Conservation (phyloP, 2,888 invertebrate species). For the Melanostoma scalare region DNA sequence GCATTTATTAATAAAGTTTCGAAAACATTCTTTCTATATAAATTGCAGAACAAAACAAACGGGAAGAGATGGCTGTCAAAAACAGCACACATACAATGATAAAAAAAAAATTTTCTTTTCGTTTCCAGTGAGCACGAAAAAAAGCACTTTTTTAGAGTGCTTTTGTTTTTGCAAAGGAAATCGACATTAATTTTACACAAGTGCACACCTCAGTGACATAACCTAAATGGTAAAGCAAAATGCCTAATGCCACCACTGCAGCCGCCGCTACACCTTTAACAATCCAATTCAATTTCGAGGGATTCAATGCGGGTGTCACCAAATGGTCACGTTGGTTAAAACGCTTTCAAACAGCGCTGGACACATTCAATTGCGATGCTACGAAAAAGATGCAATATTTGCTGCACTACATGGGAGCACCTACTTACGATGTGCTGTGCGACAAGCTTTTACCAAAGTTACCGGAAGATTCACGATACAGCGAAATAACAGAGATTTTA, state of each 20-base stretch:
- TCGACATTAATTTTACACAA: background rate
- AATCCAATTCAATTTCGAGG: constrained; percentile 2
- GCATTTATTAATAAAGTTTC: no score
- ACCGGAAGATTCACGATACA: constrained; percentile 7
- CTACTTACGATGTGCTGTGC: constrained; percentile 14
- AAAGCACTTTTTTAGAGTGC: no score
- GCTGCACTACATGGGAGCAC: constrained; percentile 10
- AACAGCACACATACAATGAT: no score
- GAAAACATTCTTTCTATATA: no score
- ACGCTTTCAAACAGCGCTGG: constrained; percentile 1
- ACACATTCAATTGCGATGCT: constrained; percentile 5
- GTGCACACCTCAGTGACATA: background rate
- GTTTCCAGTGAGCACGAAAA: no score
- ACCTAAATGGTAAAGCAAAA: no score
- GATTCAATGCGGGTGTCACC: background rate
- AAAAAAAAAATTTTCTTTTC: no score
- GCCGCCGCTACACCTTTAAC: no score
- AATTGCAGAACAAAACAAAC: no score
- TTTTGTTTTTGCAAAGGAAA: no score
- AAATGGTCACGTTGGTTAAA: background rate
- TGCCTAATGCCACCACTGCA: no score
- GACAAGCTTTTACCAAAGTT: background rate
- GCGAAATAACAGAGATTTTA: constrained; percentile 1
- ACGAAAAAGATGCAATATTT: constrained; percentile 4
- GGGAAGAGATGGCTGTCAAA: no score